Evolutionary conservation across 2,888 invertebrate species (phyloP), one percentile per base, ranked within the genome.

Genomic region (Dorcus parallelipipedus): DNA sequence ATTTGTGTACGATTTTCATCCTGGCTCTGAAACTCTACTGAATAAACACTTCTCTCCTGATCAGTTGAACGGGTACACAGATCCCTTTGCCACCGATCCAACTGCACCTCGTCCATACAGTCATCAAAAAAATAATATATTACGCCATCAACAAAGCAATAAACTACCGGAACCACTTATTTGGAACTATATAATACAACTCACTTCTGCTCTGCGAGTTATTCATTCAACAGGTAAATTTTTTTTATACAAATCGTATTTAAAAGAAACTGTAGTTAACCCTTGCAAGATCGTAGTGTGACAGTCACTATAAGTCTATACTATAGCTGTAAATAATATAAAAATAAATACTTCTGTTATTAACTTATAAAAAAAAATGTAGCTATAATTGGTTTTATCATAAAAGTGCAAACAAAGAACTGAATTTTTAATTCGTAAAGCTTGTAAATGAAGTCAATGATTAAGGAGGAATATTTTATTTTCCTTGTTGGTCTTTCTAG

Each of bases 1-100:
- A 68, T 91, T 98, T 79, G 95, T 97, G 55, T 98, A 97, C 79
- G 95, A 97, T 76, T 98, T 92, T 80, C 93, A 95, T 81, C 92
- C 97, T 26, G 89, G 90, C 54, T 91, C 95, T 56, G 91, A 91
- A 75, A 97, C 96, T 0, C 79, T 99, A 67, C 83, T 94, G 81
- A 84, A 85, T 67, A 90, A 92, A 74, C 95, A 94, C 80, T 91
- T 97, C 75, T 83, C 87, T 26, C 82, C 84, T 41, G 79, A 80
- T 66, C 83, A 83, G 66, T 76, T 83, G 58, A 87, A 86, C 73
- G 88, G 88, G 58, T 88, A 87, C 69, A 80, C 84, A 65, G 88
- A 89, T 80, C 91, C 93, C 52, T 93, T 94, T 80, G 90, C 89
- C 39, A 87, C 89, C 17, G 93, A 94, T 76, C 91, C 92, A 3